Percentiles rank a stretch among this genome's conserved stretches.
Evolutionary conservation across 1,140 invertebrate species (phyloP).

Genomic region (Zeugodacus cucurbitae): DNA sequence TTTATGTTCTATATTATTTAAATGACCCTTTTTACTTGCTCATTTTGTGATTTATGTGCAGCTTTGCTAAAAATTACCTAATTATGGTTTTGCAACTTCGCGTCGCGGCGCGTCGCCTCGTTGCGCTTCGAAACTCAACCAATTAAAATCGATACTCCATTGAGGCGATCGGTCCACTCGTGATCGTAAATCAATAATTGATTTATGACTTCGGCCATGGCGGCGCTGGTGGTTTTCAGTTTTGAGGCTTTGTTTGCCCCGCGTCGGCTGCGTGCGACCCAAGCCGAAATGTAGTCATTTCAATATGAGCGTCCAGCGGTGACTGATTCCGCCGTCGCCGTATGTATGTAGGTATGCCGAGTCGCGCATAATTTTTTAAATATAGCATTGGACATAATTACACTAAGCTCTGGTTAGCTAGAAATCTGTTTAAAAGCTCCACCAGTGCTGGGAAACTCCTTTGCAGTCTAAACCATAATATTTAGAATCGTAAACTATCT

Average conservation of each 20-base stretch:
- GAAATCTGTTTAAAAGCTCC: neutral
- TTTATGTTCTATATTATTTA: constrained; percentile 30
- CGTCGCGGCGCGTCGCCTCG: neutral
- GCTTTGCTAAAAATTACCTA: constrained; percentile 32
- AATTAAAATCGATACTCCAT: constrained; percentile 25
- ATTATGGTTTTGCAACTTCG: constrained; percentile 26
- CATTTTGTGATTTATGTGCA: constrained; percentile 31
- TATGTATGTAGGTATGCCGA: too few species aligned
- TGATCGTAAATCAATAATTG: constrained; percentile 38
- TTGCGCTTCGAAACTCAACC: neutral
- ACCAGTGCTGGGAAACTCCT: neutral
- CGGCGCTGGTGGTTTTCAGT: constrained; percentile 8
- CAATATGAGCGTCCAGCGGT: neutral
- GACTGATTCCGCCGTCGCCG: too few species aligned
- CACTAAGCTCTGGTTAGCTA: neutral
- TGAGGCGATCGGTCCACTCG: neutral
- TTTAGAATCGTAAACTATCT: neutral
- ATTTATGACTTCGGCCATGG: constrained; percentile 37
- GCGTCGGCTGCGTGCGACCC: neutral
- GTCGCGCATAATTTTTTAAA: neutral
- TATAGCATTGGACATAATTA: neutral
- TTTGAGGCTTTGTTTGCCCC: neutral
- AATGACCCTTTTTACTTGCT: constrained; percentile 18
- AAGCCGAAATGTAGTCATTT: neutral
- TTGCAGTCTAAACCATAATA: neutral